Evolutionary conservation across 1,140 invertebrate species (phyloP), one percentile per base, ranked within the genome.

Genomic region (Drosophila bifasciata): DNA sequence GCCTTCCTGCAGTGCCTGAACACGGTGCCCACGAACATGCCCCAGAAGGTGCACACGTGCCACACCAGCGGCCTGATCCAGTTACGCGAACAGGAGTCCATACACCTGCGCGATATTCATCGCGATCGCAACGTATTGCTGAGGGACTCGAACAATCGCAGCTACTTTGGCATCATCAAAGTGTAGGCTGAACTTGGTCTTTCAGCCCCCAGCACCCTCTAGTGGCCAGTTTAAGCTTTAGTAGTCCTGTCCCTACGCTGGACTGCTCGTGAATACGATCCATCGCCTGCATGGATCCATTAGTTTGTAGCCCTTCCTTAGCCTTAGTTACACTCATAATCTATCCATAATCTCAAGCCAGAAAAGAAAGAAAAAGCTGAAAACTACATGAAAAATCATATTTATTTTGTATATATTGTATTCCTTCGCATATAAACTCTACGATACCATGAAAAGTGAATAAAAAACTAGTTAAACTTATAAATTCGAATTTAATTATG

Each of bases 131-230:
- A 94, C 80, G 95, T 94, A 0, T 91, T 96, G 13, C 94, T 96
- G 86, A 93, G 96, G 76, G 93, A 94, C 13, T 94, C 94, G 49
- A 91, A 79, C 32, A 88, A 91, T 50, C 96, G 96, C 86, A 96
- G 95, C 74, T 96, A 96, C 92, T 96, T 96, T 80, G 96, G 96
- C 32, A 93, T 96, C 5, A 93, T 96, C 39, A 96, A 95, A 92
- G 46, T 91, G 28, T 89, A 80, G 41, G 36, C 8, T 5, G 16
- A 19, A n/a, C n/a, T n/a, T n/a, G n/a, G n/a, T n/a, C n/a, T n/a
- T n/a, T n/a, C n/a, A 32, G 25, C 9, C 25, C 9, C 5, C n/a
- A 40, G 17, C 9, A 11, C 15, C 25, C 16, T 4, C 13, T n/a
- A n/a, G 23, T 50, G 32, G 39, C 58, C 70, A 85, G 62, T 56